phyloP scores from a whole-genome alignment of 1,140 invertebrate genomes.

The Euschistus heros region DNA sequence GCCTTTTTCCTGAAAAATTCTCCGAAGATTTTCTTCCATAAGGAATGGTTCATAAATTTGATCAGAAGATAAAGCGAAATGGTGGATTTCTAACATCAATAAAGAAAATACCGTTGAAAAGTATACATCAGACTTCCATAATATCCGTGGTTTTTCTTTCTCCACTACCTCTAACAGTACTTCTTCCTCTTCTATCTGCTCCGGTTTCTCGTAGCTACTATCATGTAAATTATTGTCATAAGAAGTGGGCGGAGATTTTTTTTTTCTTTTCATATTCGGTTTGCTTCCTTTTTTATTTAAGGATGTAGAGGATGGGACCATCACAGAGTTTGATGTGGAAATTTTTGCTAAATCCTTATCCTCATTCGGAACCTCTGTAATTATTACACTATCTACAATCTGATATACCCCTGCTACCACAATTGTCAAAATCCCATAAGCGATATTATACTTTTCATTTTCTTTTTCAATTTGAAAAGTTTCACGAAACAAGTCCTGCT shows the following conservation, averaged over 20 bases:
- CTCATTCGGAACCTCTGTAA: not conserved
- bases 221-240: not conserved
- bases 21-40: not conserved
- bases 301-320: no score
- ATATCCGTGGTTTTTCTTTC: not conserved
- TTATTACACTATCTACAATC: not conserved
- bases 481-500: not conserved
- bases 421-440: not conserved
- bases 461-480: conserved; percentile 4
- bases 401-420: not conserved
- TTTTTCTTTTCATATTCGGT: not conserved
- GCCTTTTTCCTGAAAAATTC: not conserved
- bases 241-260: not conserved
- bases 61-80: conserved; percentile 12
- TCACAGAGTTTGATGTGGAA: no score
- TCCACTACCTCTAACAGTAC: not conserved
- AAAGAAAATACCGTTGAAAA: conserved; percentile 12
- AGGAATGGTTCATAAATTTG: conserved; percentile 8
- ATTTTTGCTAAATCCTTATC: no score
- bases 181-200: not conserved
- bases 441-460: not conserved
- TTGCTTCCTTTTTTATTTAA: not conserved
- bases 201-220: not conserved
- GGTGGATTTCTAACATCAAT: not conserved
- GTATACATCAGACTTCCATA: not conserved